phyloP scores from a whole-genome alignment of 2,888 invertebrate species.

The Tipula confusa region DNA sequence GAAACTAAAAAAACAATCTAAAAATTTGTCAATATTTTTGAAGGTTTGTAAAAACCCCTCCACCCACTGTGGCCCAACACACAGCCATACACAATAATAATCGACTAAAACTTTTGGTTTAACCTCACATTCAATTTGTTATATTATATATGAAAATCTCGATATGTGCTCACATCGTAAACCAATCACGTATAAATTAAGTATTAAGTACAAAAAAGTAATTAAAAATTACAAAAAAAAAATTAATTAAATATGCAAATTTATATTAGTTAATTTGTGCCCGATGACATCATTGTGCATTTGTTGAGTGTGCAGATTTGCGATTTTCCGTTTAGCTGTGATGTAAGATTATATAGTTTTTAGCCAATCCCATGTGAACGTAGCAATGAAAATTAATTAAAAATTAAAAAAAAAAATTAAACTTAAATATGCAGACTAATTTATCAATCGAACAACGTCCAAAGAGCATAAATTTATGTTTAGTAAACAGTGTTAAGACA shows the following conservation, averaged over 20 bases:
- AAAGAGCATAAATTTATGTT: background rate
- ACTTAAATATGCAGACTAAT: slow-evolving; percentile 20
- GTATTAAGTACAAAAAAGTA: background rate
- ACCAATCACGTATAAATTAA: background rate
- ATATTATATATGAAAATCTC: background rate
- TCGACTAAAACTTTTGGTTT: too few species aligned
- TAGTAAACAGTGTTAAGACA: background rate
- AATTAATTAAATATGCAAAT: background rate
- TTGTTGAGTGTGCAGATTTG: background rate
- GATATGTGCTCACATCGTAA: background rate
- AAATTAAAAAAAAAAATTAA: background rate
- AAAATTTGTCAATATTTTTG: too few species aligned
- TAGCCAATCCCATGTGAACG: background rate
- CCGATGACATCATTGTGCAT: background rate
- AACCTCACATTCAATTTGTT: too few species aligned
- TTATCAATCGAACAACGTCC: background rate
- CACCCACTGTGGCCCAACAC: too few species aligned
- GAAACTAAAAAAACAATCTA: too few species aligned
- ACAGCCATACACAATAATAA: too few species aligned
- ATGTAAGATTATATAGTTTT: background rate
- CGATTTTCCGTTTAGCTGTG: background rate
- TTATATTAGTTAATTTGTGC: too few species aligned
- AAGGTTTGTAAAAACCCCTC: too few species aligned
- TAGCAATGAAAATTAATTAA: background rate
- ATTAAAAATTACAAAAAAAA: slow-evolving; percentile 3